A percentile compares a stretch with the other conserved stretches of the same genome.
These are phyloP conservation scores for Caenorhabditis brenneri DNA, from an alignment of 1,140 invertebrate genomes.

Conservation along the genomic window DNA sequence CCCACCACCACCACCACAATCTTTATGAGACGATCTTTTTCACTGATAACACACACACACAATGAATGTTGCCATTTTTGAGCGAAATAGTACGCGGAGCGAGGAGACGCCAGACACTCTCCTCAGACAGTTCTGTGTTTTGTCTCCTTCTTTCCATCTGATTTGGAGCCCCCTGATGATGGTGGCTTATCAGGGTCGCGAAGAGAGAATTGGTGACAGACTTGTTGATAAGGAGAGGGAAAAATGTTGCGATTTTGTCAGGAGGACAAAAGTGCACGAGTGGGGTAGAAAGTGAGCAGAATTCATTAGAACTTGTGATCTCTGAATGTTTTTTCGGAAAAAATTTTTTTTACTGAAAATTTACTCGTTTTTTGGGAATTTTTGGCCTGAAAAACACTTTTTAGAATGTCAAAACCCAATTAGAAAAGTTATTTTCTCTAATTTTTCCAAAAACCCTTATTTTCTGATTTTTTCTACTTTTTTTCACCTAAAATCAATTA, in stretches of 20 bases:
- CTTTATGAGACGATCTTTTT: neutral
- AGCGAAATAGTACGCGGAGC: neutral
- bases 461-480: too few relatives aligned
- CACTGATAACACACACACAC: slow-evolving; percentile 22
- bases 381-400: too few relatives aligned
- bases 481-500: too few relatives aligned
- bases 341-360: too few relatives aligned
- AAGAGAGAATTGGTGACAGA: neutral
- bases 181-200: too few relatives aligned
- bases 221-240: too few relatives aligned
- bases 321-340: neutral
- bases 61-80: slow-evolving; percentile 26
- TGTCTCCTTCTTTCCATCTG: neutral
- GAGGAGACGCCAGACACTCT: neutral
- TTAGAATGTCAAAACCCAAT: too few relatives aligned
- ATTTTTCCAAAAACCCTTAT: too few relatives aligned
- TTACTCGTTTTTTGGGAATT: too few relatives aligned
- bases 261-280: neutral
- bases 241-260: slow-evolving; percentile 13
- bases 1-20: neutral
- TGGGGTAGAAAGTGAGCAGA: neutral
- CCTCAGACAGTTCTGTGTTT: slow-evolving; percentile 10
- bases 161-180: neutral
- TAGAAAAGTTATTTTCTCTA: too few relatives aligned
- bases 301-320: neutral